Evolutionary conservation across 1,140 invertebrate genomes (phyloP), one percentile per base, ranked within the genome.

Genomic region (Conus betulinus): DNA sequence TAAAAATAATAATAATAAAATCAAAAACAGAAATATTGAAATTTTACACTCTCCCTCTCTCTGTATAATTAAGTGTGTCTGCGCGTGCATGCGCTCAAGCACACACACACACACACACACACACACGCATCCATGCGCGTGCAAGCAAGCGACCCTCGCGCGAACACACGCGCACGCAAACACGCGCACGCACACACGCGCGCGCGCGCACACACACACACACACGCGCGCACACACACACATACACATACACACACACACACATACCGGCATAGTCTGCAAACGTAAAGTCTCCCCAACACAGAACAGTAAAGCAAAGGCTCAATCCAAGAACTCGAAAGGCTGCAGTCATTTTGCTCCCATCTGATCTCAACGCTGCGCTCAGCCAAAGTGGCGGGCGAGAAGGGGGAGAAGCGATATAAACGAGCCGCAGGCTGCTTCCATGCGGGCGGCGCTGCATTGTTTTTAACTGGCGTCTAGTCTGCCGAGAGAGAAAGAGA

Each of bases 211-310:
- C 57, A 60, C 57, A 60, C 57, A 60, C 57, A 60, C 25, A 78
- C 25, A 78, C 25, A 78, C 71, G 25, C 76, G 1, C 76, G 39
- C 76, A 78, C 76, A 78, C 76, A 78, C 76, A 78, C 76, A 60
- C 76, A 78, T 25, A 27, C 76, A 78, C 71, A 76, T 5, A 78
- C 76, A 27, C 76, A 27, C 76, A 78, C 25, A 39, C 0, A 39
- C 5, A 78, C 79, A 81, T 6, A 81, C 76, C 79, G 15, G 15
- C 11, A 23, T 79, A 13, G 39, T 51, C 79, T 53, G 39, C 79
- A 53, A 81, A 53, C 39, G 79, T 2, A 51, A 81, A 53, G 79
- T 23, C 27, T 17, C 79, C 5, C n/a, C 39, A 52, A 51, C 67
- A 13, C 13, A 71, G 67, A 71, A 71, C 15, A 0, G 23, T 23